Conservation (phyloP, 2,113 vertebrate species). For the Notothenia rossii region DNA sequence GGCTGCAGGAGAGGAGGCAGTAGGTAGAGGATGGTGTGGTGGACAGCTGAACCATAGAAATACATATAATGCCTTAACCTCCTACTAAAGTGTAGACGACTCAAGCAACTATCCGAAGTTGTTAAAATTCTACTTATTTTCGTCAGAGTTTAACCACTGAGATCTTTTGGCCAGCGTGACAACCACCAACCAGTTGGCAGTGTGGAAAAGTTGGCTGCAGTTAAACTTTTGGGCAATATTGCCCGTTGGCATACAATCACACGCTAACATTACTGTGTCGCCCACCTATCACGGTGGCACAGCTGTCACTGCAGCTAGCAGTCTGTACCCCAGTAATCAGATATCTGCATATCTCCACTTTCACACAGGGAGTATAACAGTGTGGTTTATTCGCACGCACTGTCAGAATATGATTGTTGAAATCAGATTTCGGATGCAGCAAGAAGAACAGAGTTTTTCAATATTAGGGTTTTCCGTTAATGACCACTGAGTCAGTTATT, state of each 20-base stretch:
- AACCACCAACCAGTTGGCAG: constrained; percentile 75
- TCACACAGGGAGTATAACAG: constrained; percentile 57
- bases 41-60: constrained; percentile 28
- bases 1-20: constrained; percentile 43
- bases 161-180: constrained; percentile 63
- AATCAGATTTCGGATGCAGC: constrained; percentile 35
- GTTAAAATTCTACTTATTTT: constrained; percentile 44
- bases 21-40: constrained; percentile 26
- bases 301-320: constrained; percentile 75
- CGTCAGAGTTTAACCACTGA: constrained; percentile 45
- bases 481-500: constrained; percentile 25
- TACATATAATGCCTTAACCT: neutral
- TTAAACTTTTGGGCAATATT: constrained; percentile 78
- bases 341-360: constrained; percentile 72
- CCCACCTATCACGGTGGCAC: constrained; percentile 80
- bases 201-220: constrained; percentile 75
- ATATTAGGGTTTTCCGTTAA: constrained; percentile 14
- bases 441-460: constrained; percentile 17
- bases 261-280: constrained; percentile 71
- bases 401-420: constrained; percentile 47
- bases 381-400: constrained; percentile 39
- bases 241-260: constrained; percentile 76
- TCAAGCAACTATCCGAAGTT: constrained; percentile 45
- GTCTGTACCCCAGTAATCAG: constrained; percentile 69
- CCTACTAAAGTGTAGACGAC: neutral